Percentiles rank a stretch among this genome's conserved stretches.
phyloP scores from a whole-genome alignment of 2,888 invertebrate species.

The Nipponacmea schrenckii region DNA sequence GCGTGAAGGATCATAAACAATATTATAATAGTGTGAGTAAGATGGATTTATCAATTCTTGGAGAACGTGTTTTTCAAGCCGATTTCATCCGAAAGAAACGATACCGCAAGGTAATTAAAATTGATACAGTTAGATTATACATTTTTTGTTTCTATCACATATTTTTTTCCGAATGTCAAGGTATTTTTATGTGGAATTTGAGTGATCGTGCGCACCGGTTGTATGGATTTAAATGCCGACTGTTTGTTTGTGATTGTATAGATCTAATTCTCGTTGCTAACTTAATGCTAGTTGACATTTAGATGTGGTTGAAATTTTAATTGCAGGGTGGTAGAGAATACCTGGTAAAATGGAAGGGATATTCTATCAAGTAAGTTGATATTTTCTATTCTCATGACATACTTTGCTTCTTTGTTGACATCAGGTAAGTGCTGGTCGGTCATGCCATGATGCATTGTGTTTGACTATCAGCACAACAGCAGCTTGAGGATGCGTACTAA shows the following conservation, averaged over 20 bases:
- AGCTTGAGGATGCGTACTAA: no score
- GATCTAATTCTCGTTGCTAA: no score
- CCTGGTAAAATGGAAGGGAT: not conserved
- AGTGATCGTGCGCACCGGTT: no score
- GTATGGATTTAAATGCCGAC: no score
- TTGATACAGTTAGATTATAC: not conserved
- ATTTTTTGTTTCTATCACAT: no score
- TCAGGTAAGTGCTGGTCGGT: no score
- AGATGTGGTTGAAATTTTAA: not conserved
- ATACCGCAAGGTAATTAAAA: not conserved
- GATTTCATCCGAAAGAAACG: slow-evolving; percentile 7
- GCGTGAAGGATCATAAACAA: not conserved
- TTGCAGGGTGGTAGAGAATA: not conserved
- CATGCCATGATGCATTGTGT: no score
- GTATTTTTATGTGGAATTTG: no score
- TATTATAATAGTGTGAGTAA: not conserved
- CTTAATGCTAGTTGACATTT: not conserved
- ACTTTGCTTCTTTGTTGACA: not conserved
- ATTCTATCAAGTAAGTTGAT: not conserved
- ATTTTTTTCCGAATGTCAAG: no score
- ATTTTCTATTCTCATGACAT: not conserved
- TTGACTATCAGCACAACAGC: no score
- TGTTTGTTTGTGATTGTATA: no score
- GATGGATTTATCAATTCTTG: slow-evolving; percentile 6
- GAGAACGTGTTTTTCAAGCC: slow-evolving; percentile 4